Evolutionary conservation across 2,888 invertebrate genomes (phyloP), one percentile per base, ranked within the genome.

Genomic region (Dusona sp.): DNA sequence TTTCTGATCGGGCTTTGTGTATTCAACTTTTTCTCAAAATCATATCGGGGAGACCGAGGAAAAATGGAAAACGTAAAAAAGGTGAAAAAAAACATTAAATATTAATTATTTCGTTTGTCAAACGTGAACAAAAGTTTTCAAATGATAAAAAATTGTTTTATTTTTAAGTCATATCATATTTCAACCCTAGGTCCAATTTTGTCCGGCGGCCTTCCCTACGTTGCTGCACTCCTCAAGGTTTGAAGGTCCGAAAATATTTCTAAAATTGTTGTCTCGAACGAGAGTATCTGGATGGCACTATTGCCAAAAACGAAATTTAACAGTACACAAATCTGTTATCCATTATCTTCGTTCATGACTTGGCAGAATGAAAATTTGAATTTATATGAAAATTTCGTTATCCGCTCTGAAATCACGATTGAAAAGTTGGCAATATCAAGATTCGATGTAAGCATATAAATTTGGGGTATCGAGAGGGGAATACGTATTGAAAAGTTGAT

Each of bases 381-480:
- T 68, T 67, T 42, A 79, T 51, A 38, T 16, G 22, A 64, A 87
- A 88, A 86, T 85, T 29, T 77, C 38, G 54, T 83, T 51, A 36
- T 57, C 22, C 72, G 25, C 0, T 54, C 57, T 78, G 33, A 72
- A 83, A 42, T 83, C 82, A 79, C 73, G 84, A 85, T 83, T 85
- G 87, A 87, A 88, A 74, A 79, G 67, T 80, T 83, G 88, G 85
- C 88, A 89, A 84, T 68, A 85, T 87, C 22, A 72, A 81, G 70
- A 64, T 81, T 77, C 45, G 22, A 85, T 74, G 42, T 11, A 64
- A 54, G 54, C 42, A 45, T 64, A 9, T 64, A 9, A 75, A 64
- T 75, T 75, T 54, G 2, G 8, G 16, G 9, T 45, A 45, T 73
- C 36, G 54, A 13, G 22, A 11, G 11, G 19, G 25, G n/a, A 73